Evolutionary conservation across 2,797 vertebrate species (phyloP).

Genomic region (Melanogrammus aeglefinus): DNA sequence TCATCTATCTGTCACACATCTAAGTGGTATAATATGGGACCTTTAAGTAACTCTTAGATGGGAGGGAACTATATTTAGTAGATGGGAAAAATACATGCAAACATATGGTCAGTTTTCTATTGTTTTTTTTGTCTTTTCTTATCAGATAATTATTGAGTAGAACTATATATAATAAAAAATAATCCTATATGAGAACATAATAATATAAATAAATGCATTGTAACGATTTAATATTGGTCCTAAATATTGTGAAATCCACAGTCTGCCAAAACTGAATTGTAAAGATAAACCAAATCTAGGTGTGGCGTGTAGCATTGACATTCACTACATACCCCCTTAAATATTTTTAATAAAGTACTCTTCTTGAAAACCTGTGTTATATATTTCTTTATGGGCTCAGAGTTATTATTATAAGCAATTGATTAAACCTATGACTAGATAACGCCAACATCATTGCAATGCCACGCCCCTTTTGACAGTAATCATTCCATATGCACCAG

Average conservation of each 20-base stretch:
- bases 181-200: no score
- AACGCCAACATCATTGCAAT: conserved; percentile 14
- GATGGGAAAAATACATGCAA: background rate
- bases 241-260: background rate
- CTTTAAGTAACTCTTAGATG: background rate
- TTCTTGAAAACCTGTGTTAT: background rate
- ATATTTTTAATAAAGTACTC: background rate
- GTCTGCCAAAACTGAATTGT: background rate
- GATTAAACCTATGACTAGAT: background rate
- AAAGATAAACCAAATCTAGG: background rate
- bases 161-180: background rate
- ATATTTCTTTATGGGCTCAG: background rate
- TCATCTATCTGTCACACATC: no score
- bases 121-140: background rate
- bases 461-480: conserved; percentile 39
- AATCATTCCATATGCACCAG: conserved; percentile 63
- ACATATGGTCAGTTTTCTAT: background rate
- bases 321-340: background rate
- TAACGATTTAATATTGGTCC: background rate
- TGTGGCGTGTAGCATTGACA: no score
- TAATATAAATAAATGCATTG: background rate
- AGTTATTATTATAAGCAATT: background rate
- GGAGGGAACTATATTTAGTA: background rate
- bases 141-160: background rate
- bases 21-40: no score